phyloP scores from a whole-genome alignment of 2,113 vertebrate species.

The Otocyon megalotis region DNA sequence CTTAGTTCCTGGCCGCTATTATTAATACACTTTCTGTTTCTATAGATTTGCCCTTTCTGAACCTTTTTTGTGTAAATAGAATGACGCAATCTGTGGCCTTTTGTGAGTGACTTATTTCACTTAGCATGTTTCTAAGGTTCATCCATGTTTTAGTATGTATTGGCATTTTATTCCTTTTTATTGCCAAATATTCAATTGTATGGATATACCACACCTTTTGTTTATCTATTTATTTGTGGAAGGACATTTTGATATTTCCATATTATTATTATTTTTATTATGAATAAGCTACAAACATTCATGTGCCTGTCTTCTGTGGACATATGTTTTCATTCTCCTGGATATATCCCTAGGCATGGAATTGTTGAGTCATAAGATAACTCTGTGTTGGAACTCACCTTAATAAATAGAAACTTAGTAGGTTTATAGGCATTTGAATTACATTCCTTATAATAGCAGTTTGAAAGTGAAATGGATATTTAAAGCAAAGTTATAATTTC shows the following conservation, averaged over 20 bases:
- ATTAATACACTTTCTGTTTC: not conserved
- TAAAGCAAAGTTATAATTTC: constrained; percentile 73
- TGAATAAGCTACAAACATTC: not conserved
- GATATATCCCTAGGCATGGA: not conserved
- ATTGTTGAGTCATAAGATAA: not conserved
- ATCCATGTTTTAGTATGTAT: not conserved
- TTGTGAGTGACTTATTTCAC: not conserved
- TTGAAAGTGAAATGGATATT: not conserved
- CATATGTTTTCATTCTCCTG: not conserved
- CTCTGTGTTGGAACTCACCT: constrained; percentile 55
- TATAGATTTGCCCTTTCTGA: not conserved
- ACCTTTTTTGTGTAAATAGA: not conserved
- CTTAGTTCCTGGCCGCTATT: not conserved
- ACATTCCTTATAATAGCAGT: not conserved
- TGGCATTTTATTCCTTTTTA: constrained; percentile 10
- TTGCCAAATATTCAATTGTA: not conserved
- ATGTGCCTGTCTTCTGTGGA: not conserved
- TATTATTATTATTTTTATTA: not conserved
- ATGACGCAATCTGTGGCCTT: not conserved
- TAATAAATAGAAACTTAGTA: constrained; percentile 71
- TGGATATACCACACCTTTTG: not conserved
- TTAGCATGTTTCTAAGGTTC: not conserved
- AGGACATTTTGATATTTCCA: not conserved
- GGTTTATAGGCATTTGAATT: constrained; percentile 55
- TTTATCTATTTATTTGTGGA: not conserved